phyloP scores from a whole-genome alignment of 2,888 invertebrate genomes.

The Chelonus formosanus region DNA sequence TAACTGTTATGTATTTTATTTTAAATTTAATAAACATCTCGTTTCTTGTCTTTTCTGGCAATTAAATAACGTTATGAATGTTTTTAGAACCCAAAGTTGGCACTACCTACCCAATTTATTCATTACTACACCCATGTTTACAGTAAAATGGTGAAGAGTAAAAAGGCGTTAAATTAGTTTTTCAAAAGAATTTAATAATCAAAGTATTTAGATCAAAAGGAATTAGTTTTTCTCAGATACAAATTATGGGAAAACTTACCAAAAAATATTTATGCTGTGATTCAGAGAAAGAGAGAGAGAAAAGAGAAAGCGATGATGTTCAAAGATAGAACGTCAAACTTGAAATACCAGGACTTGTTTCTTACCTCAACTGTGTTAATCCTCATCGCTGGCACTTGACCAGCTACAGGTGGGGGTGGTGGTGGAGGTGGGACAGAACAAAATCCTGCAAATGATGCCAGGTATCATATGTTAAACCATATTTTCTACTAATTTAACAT shows the following conservation, averaged over 20 bases:
- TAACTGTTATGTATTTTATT: not conserved
- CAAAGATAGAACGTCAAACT: slow-evolving; percentile 21
- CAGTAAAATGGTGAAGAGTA: no score
- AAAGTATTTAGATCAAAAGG: no score
- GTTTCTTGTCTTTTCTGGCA: not conserved
- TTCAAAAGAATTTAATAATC: no score
- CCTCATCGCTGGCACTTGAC: slow-evolving; percentile 66
- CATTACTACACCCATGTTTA: no score
- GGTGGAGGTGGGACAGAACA: slow-evolving; percentile 67
- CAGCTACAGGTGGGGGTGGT: slow-evolving; percentile 68
- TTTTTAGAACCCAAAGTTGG: no score
- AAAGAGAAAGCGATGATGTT: slow-evolving; percentile 12
- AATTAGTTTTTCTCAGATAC: not conserved
- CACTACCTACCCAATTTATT: no score
- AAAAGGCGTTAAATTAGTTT: no score
- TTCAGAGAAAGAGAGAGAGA: slow-evolving; percentile 4
- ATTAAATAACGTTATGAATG: not conserved
- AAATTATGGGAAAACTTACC: not conserved
- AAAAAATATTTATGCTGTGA: not conserved
- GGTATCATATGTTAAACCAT: slow-evolving; percentile 12
- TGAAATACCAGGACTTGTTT: slow-evolving; percentile 32
- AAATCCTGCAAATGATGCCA: slow-evolving; percentile 50
- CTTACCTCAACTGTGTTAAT: slow-evolving; percentile 67
- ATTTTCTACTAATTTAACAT: no score
- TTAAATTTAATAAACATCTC: not conserved